phyloP scores from a whole-genome alignment of 2,797 vertebrate species.

The Podargus strigoides region DNA sequence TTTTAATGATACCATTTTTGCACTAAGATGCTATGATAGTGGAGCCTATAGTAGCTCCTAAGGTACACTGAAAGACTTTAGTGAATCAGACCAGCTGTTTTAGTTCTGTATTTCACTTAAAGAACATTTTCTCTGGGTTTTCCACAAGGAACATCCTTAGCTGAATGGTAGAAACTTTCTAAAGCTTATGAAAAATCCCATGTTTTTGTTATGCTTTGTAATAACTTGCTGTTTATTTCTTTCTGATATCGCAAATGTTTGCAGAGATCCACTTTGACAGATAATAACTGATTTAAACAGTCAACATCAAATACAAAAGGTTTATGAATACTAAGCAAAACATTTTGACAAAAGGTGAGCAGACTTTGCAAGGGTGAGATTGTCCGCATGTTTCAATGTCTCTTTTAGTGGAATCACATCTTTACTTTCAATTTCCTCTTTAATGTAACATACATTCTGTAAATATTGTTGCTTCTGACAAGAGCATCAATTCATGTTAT shows the following conservation, averaged over 20 bases:
- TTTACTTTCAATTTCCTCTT: conserved; percentile 59
- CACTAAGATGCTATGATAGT: background rate
- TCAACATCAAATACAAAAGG: conserved; percentile 24
- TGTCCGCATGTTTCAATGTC: background rate
- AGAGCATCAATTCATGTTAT: conserved; percentile 64
- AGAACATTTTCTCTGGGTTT: background rate
- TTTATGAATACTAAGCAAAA: conserved; percentile 33
- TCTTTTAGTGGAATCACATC: conserved; percentile 14
- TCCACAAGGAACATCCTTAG: background rate
- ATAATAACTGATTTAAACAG: conserved; percentile 45
- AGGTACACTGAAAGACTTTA: background rate
- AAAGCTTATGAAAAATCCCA: background rate
- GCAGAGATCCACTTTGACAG: background rate
- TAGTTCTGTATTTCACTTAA: background rate
- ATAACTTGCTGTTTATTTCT: conserved; percentile 22
- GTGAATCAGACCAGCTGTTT: background rate
- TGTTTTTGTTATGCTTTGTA: conserved; percentile 1
- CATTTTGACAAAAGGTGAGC: background rate
- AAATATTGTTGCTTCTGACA: conserved; percentile 66
- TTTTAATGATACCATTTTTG: background rate
- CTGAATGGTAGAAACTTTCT: background rate
- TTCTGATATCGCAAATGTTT: background rate
- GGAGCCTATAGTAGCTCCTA: background rate
- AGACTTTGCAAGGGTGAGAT: background rate
- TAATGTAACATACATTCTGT: conserved; percentile 51